phyloP scores from a whole-genome alignment of 2,113 vertebrate genomes.

The Cephalopholis sonnerati region DNA sequence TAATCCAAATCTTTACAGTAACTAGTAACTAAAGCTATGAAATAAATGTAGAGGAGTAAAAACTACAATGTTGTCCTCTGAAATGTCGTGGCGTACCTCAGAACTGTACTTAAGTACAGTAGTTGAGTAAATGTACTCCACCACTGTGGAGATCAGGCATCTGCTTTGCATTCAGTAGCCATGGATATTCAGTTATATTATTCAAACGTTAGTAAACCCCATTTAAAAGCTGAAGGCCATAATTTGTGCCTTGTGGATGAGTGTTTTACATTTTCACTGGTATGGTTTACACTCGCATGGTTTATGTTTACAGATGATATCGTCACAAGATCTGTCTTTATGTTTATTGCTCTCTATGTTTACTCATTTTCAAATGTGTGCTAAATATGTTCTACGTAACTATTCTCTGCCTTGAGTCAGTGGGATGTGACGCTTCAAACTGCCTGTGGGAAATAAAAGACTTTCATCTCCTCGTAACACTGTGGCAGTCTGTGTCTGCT shows the following conservation, averaged over 20 bases:
- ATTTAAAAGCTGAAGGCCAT: slow-evolving; percentile 9
- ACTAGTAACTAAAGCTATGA: neutral
- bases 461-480: neutral
- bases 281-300: slow-evolving; percentile 18
- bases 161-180: slow-evolving; percentile 48
- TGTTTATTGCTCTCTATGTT: slow-evolving; percentile 29
- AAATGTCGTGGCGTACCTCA: neutral
- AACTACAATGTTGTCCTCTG: neutral
- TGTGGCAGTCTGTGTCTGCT: neutral
- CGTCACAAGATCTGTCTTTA: slow-evolving; percentile 18
- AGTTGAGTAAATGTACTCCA: neutral
- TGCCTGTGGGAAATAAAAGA: neutral
- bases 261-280: slow-evolving; percentile 33
- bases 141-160: slow-evolving; percentile 13
- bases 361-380: slow-evolving; percentile 11
- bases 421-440: neutral
- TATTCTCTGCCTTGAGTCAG: neutral
- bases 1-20: neutral
- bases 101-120: neutral
- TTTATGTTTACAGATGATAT: slow-evolving; percentile 42
- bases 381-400: slow-evolving; percentile 6
- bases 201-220: slow-evolving; percentile 37
- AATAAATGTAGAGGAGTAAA: neutral
- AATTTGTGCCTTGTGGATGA: slow-evolving; percentile 13
- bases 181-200: slow-evolving; percentile 17